These are phyloP conservation scores for Hirtodrosophila alboralis DNA, from an alignment of 2,888 invertebrate species.

Conservation along the genomic window DNA sequence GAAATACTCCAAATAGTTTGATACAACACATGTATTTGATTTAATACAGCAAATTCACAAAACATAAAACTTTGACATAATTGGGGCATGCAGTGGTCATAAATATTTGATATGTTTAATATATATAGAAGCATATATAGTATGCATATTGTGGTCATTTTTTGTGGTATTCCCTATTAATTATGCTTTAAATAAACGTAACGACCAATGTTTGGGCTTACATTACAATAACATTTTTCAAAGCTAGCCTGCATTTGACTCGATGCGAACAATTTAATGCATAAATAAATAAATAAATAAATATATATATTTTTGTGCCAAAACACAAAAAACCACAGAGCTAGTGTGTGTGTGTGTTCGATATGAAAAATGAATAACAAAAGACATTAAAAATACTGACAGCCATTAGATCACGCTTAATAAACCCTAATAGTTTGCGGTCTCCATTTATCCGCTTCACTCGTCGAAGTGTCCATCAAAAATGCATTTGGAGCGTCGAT, in stretches of 20 bases:
- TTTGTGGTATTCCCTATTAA: conserved; percentile 50
- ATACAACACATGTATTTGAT: conserved; percentile 5
- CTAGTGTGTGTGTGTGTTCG: not conserved
- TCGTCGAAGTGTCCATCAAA: conserved; percentile 18
- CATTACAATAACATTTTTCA: conserved; percentile 40
- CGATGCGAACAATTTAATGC: conserved; percentile 40
- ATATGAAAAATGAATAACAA: not conserved
- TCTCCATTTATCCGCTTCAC: conserved; percentile 15
- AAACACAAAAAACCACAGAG: conserved; percentile 55
- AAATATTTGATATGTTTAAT: conserved; percentile 51
- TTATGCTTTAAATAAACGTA: conserved; percentile 62
- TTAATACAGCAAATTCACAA: not conserved
- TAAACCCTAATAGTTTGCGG: conserved; percentile 76
- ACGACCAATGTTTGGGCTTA: conserved; percentile 38
- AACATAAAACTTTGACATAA: not conserved
- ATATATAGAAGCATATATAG: no score
- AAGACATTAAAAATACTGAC: conserved; percentile 28
- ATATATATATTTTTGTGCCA: conserved; percentile 40
- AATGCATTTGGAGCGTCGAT: conserved; percentile 24
- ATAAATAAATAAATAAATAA: conserved; percentile 54
- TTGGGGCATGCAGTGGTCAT: conserved; percentile 15
- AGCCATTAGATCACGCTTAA: conserved; percentile 71
- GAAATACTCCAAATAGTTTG: not conserved
- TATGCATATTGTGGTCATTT: conserved; percentile 7
- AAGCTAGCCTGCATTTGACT: conserved; percentile 43